Percentiles rank a stretch among this genome's conserved stretches.
Conservation (phyloP, 2,888 invertebrate species). For the Pomacea canaliculata region DNA sequence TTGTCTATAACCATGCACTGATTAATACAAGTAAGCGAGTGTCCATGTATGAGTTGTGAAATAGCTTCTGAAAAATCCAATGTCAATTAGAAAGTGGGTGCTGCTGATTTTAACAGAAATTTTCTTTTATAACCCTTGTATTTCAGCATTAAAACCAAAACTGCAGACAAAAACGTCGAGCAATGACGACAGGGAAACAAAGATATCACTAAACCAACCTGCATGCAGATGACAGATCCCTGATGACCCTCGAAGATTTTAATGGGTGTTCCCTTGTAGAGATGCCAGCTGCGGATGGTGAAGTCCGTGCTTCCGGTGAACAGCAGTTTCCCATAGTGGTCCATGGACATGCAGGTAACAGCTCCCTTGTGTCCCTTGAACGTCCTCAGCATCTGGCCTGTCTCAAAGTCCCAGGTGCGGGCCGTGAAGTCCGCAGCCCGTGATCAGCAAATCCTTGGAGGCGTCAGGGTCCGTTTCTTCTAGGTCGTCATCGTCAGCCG, state of each 20-base stretch:
- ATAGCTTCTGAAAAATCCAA: no score
- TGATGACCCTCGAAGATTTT: constrained; percentile 70
- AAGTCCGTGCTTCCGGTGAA: constrained; percentile 72
- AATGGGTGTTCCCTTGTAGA: constrained; percentile 68
- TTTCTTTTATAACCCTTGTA: no score
- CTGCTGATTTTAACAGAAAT: no score
- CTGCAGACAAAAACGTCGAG: no score
- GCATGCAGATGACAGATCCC: constrained; percentile 70
- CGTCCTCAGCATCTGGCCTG: constrained; percentile 65
- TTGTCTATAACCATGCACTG: no score
- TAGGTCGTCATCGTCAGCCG: constrained; percentile 68
- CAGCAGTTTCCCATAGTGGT: constrained; percentile 67
- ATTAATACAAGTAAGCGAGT: no score
- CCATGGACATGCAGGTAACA: constrained; percentile 71
- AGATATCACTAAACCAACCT: constrained; percentile 56
- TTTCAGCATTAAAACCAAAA: no score
- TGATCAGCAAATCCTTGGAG: constrained; percentile 66
- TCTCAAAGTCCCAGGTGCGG: constrained; percentile 69
- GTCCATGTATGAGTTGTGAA: no score
- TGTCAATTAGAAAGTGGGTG: no score
- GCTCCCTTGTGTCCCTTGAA: constrained; percentile 71
- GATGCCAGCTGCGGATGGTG: constrained; percentile 71
- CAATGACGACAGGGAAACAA: background rate
- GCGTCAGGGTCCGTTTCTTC: constrained; percentile 53
- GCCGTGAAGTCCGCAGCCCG: constrained; percentile 70